Evolutionary conservation across 2,797 vertebrate species (phyloP).

Genomic region (Channa striata): DNA sequence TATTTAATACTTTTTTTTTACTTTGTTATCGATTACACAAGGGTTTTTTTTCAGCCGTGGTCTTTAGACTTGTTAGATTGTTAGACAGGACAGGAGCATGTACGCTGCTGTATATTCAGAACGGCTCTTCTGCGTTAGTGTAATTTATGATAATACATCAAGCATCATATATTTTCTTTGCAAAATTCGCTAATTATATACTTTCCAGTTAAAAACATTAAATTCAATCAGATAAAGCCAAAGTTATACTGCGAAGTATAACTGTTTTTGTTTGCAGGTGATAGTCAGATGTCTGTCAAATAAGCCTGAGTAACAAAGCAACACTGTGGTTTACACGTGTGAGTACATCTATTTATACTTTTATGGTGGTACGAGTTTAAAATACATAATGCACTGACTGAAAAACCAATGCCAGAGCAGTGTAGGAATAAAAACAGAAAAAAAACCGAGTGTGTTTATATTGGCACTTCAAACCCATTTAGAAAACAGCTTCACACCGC

Average conservation of each 20-base stretch:
- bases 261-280: too few species aligned
- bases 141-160: background rate
- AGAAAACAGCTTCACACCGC: background rate
- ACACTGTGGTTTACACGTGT: background rate
- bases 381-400: background rate
- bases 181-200: background rate
- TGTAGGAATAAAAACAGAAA: background rate
- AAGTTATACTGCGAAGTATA: too few species aligned
- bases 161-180: background rate
- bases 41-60: too few species aligned
- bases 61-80: too few species aligned
- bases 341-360: background rate
- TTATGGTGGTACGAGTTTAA: background rate
- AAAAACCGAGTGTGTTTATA: background rate
- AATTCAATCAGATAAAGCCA: background rate
- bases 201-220: background rate
- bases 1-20: too few species aligned
- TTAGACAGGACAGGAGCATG: too few species aligned
- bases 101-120: too few species aligned
- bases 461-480: background rate
- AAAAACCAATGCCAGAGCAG: background rate
- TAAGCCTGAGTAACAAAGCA: background rate
- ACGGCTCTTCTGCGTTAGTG: background rate
- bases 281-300: too few species aligned
- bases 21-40: too few species aligned